A percentile compares a stretch with the other conserved stretches of the same genome.
These are phyloP conservation scores for Yponomeuta cagnagella DNA, from an alignment of 2,888 invertebrate species.

Conservation along the genomic window DNA sequence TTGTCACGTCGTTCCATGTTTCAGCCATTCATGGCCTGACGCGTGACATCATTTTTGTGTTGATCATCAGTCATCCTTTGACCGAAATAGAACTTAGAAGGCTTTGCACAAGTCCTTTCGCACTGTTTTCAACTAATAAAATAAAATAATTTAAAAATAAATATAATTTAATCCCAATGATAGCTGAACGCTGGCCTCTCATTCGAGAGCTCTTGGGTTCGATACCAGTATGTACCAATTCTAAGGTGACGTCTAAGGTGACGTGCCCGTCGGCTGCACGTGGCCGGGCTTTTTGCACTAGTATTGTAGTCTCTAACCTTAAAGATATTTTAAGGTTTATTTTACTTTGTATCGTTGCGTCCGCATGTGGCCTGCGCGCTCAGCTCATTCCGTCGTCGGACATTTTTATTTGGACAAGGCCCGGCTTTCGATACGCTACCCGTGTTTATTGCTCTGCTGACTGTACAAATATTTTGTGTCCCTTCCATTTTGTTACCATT, in stretches of 20 bases:
- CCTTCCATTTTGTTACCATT: constrained; percentile 37
- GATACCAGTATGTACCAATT: too few relatives aligned
- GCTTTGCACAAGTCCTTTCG: background rate
- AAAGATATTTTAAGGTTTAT: too few relatives aligned
- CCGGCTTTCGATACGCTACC: constrained; percentile 63
- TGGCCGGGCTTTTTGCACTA: too few relatives aligned
- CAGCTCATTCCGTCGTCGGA: constrained; percentile 24
- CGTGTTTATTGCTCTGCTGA: constrained; percentile 69
- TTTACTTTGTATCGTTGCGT: too few relatives aligned
- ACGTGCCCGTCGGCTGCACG: too few relatives aligned
- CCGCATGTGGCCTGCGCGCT: background rate
- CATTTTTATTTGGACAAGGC: constrained; percentile 58
- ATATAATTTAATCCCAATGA: too few relatives aligned
- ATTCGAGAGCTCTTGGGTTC: too few relatives aligned
- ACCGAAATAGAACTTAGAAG: background rate
- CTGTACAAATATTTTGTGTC: constrained; percentile 73
- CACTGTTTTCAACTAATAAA: too few relatives aligned
- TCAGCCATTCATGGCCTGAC: background rate
- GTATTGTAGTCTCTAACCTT: too few relatives aligned
- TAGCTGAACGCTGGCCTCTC: too few relatives aligned
- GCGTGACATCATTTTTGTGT: background rate
- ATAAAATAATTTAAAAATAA: too few relatives aligned
- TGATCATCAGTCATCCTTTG: background rate
- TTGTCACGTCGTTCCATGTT: background rate
- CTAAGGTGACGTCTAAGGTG: too few relatives aligned